A percentile compares a stretch with the other conserved stretches of the same genome.
These are phyloP conservation scores for Motacilla tschutschensis DNA, from an alignment of 2,113 vertebrate genomes.

Conservation along the genomic window DNA sequence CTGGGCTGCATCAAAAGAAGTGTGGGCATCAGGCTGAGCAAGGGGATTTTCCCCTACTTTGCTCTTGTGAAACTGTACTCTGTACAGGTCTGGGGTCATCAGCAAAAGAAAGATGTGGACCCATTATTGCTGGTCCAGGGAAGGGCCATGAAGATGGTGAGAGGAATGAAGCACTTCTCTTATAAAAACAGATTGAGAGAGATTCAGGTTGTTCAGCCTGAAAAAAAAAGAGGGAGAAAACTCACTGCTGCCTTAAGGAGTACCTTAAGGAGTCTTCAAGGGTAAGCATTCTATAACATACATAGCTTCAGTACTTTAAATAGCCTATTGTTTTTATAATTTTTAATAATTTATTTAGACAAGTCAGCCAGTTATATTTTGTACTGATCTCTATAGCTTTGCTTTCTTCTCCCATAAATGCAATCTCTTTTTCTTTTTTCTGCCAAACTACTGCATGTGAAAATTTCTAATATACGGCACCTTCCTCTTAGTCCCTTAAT, in stretches of 20 bases:
- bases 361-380: not conserved
- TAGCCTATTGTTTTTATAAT: not conserved
- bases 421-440: not conserved
- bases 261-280: not conserved
- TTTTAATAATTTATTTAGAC: not conserved
- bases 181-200: not conserved
- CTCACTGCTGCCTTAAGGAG: not conserved
- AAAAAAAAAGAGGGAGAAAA: not conserved
- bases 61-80: not conserved
- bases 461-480: not conserved
- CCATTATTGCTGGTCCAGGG: fast-evolving
- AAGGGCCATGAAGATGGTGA: not conserved
- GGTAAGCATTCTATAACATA: not conserved
- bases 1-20: not conserved
- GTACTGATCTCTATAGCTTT: not conserved
- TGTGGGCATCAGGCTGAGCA: too few relatives aligned
- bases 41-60: not conserved
- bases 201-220: not conserved
- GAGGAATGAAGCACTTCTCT: not conserved
- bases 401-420: not conserved
- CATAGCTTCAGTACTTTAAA: not conserved
- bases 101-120: not conserved
- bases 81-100: not conserved
- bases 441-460: not conserved
- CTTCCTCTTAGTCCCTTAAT: not conserved